These are phyloP conservation scores for Haemorhous mexicanus DNA, from an alignment of 2,113 vertebrate species.

Conservation along the genomic window DNA sequence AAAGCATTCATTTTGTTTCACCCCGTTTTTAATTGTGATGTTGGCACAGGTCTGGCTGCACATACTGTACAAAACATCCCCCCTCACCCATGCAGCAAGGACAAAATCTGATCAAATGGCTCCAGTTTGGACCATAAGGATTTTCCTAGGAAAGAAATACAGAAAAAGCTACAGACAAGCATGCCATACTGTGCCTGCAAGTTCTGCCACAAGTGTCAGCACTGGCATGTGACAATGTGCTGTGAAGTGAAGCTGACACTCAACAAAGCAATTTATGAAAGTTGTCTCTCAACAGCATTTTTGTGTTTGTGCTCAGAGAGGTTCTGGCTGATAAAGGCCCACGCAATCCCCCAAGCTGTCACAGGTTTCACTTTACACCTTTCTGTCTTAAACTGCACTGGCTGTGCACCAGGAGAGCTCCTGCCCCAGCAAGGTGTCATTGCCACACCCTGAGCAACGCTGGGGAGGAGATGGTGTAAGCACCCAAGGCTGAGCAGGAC, in stretches of 20 bases:
- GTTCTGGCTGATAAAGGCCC: not conserved
- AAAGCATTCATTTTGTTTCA: not conserved
- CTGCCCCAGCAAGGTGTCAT: not conserved
- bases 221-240: not conserved
- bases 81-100: not conserved
- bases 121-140: not conserved
- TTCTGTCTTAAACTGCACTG: not conserved
- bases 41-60: not conserved
- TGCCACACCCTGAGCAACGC: not conserved
- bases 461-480: not conserved
- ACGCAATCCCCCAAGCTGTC: not conserved
- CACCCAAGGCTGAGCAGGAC: not conserved
- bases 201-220: not conserved
- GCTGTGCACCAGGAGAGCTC: not conserved
- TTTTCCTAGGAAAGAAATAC: not conserved
- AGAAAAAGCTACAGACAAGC: not conserved
- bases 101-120: not conserved
- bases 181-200: not conserved
- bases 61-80: not conserved
- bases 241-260: not conserved
- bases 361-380: not conserved
- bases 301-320: not conserved
- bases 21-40: not conserved
- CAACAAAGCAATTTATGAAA: conserved; percentile 28
- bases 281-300: conserved; percentile 26